Evolutionary conservation across 2,888 invertebrate genomes (phyloP).

Genomic region (Phengaris arion): DNA sequence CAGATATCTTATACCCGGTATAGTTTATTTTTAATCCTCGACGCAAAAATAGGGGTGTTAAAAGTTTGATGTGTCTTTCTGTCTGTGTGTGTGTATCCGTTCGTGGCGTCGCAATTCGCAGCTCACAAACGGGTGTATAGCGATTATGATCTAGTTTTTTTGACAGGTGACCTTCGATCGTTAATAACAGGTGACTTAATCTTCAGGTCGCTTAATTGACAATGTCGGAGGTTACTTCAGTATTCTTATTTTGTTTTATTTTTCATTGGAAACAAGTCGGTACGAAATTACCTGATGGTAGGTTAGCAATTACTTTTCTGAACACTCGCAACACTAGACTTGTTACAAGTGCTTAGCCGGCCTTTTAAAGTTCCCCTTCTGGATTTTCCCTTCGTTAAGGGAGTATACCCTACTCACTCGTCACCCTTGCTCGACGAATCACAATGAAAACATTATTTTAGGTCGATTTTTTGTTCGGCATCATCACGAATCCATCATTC

Average conservation of each 20-base stretch:
- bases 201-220: too few relatives aligned
- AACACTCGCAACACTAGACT: neutral
- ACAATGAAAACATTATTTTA: neutral
- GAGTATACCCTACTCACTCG: constrained; percentile 6
- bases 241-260: neutral
- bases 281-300: neutral
- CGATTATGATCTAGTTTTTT: neutral
- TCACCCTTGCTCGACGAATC: neutral
- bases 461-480: neutral
- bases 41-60: too few relatives aligned
- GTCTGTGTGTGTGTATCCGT: too few relatives aligned
- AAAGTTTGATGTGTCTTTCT: too few relatives aligned
- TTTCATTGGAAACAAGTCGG: neutral
- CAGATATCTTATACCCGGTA: too few relatives aligned
- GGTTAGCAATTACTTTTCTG: neutral
- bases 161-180: neutral
- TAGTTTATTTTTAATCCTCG: too few relatives aligned
- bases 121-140: too few relatives aligned
- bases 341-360: neutral
- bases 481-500: too few relatives aligned
- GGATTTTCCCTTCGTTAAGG: neutral
- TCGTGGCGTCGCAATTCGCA: too few relatives aligned
- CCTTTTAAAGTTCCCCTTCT: neutral
- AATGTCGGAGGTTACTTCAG: too few relatives aligned
- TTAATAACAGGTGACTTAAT: too few relatives aligned